Conservation (phyloP, 2,888 invertebrate genomes). For the Drosophila neoperkinsi region DNA sequence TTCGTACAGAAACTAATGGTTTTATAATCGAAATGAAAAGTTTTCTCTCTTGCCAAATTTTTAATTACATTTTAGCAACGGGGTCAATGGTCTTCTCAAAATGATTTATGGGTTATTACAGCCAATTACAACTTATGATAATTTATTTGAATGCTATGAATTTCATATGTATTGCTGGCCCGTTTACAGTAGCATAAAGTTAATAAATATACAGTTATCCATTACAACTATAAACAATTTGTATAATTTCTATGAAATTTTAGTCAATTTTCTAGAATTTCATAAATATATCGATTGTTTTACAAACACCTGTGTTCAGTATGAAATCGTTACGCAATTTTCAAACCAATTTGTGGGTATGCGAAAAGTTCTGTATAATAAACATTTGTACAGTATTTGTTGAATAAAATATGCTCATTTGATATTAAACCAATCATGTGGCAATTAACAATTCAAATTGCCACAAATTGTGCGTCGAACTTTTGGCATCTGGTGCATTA, state of each 20-base stretch:
- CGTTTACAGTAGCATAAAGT: neutral
- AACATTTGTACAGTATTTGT: conserved; percentile 1
- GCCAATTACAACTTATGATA: neutral
- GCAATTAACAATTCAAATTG: conserved; percentile 51
- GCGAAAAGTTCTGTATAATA: neutral
- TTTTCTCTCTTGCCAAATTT: neutral
- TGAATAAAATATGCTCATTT: conserved; percentile 36
- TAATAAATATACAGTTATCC: neutral
- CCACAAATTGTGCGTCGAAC: conserved; percentile 41
- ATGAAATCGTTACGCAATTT: neutral
- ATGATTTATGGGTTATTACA: neutral
- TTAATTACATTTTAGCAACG: neutral
- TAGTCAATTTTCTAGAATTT: neutral
- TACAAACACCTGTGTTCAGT: neutral
- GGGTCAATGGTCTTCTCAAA: no score
- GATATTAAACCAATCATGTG: conserved; percentile 50
- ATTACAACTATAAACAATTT: neutral
- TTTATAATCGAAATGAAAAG: neutral
- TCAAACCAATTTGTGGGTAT: neutral
- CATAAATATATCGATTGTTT: neutral
- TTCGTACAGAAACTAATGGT: neutral
- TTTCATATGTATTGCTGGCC: no score
- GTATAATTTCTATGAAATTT: neutral
- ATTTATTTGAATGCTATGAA: neutral
- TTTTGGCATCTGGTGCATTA: conserved; percentile 40